Evolutionary conservation across 2,797 vertebrate species (phyloP), one percentile per base, ranked within the genome.

Genomic region (Poeciliopsis infans): DNA sequence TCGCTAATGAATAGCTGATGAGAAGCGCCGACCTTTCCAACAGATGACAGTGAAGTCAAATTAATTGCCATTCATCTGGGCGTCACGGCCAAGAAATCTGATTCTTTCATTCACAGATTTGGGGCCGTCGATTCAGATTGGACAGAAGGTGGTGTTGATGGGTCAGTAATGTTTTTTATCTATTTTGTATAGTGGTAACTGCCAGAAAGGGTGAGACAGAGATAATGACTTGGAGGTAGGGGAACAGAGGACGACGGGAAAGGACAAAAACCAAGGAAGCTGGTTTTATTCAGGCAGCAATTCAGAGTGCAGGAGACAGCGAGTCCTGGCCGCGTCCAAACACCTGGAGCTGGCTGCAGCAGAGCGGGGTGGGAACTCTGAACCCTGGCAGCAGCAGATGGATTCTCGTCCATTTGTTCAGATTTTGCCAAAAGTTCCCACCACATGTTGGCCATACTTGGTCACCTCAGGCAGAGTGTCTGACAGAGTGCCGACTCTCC

Each of bases 131-230:
- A 83, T 83, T 85, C 88, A 82, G 81, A 80, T 89, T 91, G 89
- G 86, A 85, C 89, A 43, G 41, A 91, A 91, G 90, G 88, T 89
- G 87, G 75, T 46, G 33, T 82, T 76, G 78, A 84, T 91, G 85
- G 86, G 85, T 92, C 43, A 93, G 92, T 91, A 92, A 93, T 91
- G 75, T 92, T 94, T 91, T 93, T 92, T 92, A 91, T 66, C 11
- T 23, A 94, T 94, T 95, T 95, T 95, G 90, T 95, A 92, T 94
- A 94, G 80, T 93, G 95, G 91, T 93, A 93, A 95, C 90, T 91
- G 93, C 94, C 94, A 87, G 79, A 92, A 91, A 70, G 94, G 93
- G 76, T 90, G 93, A 94, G 91, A 89, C 86, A 85, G 87, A 95
- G 91, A 93, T 95, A 95, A 96, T 94, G 94, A 94, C 93, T 88